A percentile compares a stretch with the other conserved stretches of the same genome.
phyloP scores from a whole-genome alignment of 2,113 vertebrate genomes.

The Channa maculata region DNA sequence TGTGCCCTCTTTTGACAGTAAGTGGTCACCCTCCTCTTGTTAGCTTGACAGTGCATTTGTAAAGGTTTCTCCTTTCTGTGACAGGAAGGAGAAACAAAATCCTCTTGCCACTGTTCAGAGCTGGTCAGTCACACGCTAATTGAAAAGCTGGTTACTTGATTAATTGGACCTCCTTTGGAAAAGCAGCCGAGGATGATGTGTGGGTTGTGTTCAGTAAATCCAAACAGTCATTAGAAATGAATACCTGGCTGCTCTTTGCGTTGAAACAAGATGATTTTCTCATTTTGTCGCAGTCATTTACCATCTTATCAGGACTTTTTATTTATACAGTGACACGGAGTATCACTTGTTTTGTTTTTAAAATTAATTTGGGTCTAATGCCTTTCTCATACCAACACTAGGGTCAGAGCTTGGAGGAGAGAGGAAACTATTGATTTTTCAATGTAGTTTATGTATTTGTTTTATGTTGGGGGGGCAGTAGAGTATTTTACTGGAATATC shows the following conservation, averaged over 20 bases:
- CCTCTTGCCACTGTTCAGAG: constrained; percentile 3
- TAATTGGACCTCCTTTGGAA: constrained; percentile 63
- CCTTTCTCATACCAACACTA: constrained; percentile 13
- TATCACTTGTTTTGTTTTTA: constrained; percentile 51
- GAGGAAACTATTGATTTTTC: constrained; percentile 1
- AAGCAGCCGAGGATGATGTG: constrained; percentile 34
- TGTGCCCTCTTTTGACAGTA: constrained; percentile 63
- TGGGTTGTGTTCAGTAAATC: constrained; percentile 37
- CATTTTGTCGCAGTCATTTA: constrained; percentile 53
- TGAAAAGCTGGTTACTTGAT: constrained; percentile 66
- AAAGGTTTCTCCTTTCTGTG: constrained; percentile 20
- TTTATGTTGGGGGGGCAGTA: neutral
- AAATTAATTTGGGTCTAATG: constrained; percentile 69
- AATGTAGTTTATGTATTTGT: neutral
- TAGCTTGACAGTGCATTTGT: constrained; percentile 53
- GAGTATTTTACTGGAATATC: no score
- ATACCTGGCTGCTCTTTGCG: constrained; percentile 3
- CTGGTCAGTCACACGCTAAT: constrained; percentile 57
- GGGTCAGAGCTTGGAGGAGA: constrained; percentile 36
- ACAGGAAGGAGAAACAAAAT: constrained; percentile 32
- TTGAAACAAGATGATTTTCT: constrained; percentile 33
- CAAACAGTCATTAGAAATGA: constrained; percentile 59
- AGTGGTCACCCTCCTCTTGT: constrained; percentile 36
- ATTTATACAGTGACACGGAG: constrained; percentile 49
- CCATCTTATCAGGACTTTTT: constrained; percentile 25